Base-by-base conservation (phyloP, 1,140 invertebrate species). In the Anagrus nilaparvatae region DNA sequence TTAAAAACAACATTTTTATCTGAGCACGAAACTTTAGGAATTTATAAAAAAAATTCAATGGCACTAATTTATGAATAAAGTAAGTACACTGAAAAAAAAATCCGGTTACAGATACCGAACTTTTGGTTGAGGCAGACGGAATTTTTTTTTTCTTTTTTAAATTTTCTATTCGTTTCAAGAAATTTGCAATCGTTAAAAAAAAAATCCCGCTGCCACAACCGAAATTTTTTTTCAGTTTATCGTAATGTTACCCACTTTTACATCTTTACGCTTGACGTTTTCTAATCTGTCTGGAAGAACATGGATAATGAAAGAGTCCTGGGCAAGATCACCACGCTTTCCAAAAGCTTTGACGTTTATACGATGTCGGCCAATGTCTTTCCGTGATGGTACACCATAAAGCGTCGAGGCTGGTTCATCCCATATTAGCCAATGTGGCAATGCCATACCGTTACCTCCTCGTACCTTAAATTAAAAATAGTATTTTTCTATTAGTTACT, bases 241-340 rank as follows among this genome's bases (percentile, higher is more conserved):
- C n/a, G n/a, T n/a, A n/a, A n/a, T n/a, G n/a, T 5, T n/a, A 25
- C 45, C 43, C 45, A 67, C 63, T 54, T 59, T 64, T 24, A 52
- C 55, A 39, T 66, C 52, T 43, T 58, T 61, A 42, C 58, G 56
- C 30, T 50, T 58, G 31, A 51, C 49, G 33, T 60, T 50, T 9
- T 56, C 51, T 14, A 47, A 40, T 18, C 59, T 60, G 23, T 64
- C 60, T 0, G 62, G 63, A 3, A 72, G 40, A 4, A 80, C 75
- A 52, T 77, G 69, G 25, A 82, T 59, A 36, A 72, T 67, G 53
- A 77, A 76, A 14, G 63, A 59, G 54, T 73, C 72, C 47, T 68
- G 67, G 17, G 68, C 64, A 35, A 52, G 44, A 38, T 59, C 55
- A 18, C 54, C 60, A 23, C 58, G 54, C 27, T 65, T 65, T 19